Base-by-base conservation (phyloP, 2,888 invertebrate genomes). In the Alentia gelatinosa region DNA sequence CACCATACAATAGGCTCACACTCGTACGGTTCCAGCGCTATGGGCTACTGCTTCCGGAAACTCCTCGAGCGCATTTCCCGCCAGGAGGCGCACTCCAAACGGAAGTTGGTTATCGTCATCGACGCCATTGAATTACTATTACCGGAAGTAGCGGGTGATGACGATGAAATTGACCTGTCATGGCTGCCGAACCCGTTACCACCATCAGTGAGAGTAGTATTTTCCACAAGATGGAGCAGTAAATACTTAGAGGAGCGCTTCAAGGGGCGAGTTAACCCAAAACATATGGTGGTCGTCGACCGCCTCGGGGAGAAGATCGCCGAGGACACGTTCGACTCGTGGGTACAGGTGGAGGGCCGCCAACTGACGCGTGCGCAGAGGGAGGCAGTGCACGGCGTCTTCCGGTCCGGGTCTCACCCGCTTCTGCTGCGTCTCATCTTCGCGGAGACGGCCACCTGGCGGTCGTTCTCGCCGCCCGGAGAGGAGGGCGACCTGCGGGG, bases 31-130 rank as follows among this genome's bases (percentile, higher is more conserved):
- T 3, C 86, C 0, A 33, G 86, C 47, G 86, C 50, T n/a, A 42
- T 86, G 86, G 26, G 30, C 19, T 86, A 47, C 42, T 86, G 86
- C 47, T 86, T 86, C 26, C 40, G 30, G 42, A 50, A 86, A 23
- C 30, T 86, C 9, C 26, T 86, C 1, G 50, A 50, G 50, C 26
- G 47, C 15, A 23, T 86, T 12, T 19, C 26, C 26, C 47, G 30
- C 23, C 5, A 42, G 40, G 86, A 23, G 50, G 47, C 26, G 26
- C 30, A 47, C 4, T 12, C 5, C 7, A 30, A 50, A 7, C 19
- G 50, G 30, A 47, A 26, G 23, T 30, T 86, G 7, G 86, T 86
- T 15, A 30, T 86, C 30, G 30, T 86, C 23, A 86, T 86, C 19
- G 86, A 86, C 30, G 86, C 86, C 30, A 33, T 47, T 3, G 86